Evolutionary conservation across 2,888 invertebrate genomes (phyloP), one percentile per base, ranked within the genome.

Genomic region (Tholera decimalis): DNA sequence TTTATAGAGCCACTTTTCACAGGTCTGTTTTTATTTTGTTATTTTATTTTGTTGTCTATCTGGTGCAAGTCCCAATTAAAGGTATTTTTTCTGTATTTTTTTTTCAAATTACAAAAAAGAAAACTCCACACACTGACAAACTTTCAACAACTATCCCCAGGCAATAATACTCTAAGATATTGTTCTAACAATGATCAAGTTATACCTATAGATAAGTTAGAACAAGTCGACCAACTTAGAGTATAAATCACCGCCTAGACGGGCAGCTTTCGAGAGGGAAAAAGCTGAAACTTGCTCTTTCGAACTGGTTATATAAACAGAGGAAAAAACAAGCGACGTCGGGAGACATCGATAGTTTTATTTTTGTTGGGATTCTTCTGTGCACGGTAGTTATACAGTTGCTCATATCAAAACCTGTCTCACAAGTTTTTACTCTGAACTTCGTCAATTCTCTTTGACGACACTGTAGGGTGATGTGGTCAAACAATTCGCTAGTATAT

Each of bases 171-270:
- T 43, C 18, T 43, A n/a, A 57, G 77, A 61, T 72, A 74, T 74
- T 74, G 74, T 72, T 74, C 73, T 65, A 60, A 73, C 73, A 65
- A 46, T 67, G 68, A 75, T 73, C 56, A 61, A 68, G 63, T 66
- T 64, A 78, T 73, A 77, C 39, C 43, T 65, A 79, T 49, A 71
- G 67, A 61, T 33, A 75, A 79, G 50, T 81, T 76, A 65, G 66
- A 77, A 53, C 63, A 73, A 77, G 77, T 26, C 56, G 59, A 35
- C 60, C 80, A 35, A 68, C 82, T 84, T 82, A 67, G 67, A 62
- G 57, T 78, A 84, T 85, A 85, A 84, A 85, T 85, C 85, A 85
- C 85, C 54, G 55, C 46, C 75, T 73, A 76, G 57, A 78, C 84
- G 83, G 79, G 73, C 79, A 77, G 71, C 77, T 73, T 77, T 75